Base-by-base conservation (phyloP, 2,113 vertebrate genomes). In the Semicossyphus pulcher region DNA sequence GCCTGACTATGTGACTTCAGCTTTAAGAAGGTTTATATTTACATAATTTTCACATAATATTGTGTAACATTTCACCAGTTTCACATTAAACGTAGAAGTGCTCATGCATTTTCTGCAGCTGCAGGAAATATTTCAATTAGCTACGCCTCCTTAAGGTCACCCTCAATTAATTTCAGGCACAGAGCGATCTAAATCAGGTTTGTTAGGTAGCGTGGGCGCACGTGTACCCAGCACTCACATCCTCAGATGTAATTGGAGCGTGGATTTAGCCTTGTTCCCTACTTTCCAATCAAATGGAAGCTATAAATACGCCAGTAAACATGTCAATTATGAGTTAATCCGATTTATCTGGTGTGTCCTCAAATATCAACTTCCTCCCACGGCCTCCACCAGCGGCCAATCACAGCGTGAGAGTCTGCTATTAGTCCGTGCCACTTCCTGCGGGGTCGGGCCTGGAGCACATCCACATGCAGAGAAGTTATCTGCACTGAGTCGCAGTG, bases 301-400 rank as follows among this genome's bases (percentile, higher is more conserved):
- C 88, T 91, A 93, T 87, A 90, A 92, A 93, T 91, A 91, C 52
- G 57, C 58, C 78, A 62, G 86, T 83, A 90, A 91, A 86, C 80
- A 91, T 64, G 83, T 71, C 79, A 86, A 54, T 90, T 85, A 85
- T 74, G 62, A 66, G 69, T 57, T 91, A 89, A 93, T 91, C 83
- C 76, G 31, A 88, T 91, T 91, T 88, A 81, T 67, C 37, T 66
- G 56, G 51, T 69, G 63, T 53, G 74, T 90, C 77, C 76, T 69
- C 63, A 89, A 90, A 90, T 77, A 91, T 80, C 80, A 86, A 85
- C 78, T 83, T 81, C 84, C 86, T 89, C 87, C 89, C 83, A 90
- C 87, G 15, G 67, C 42, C 36, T 75, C 56, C 71, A 75, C 61
- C 60, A 18, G 66, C 26, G 9, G 72, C 84, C 70, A 80, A 84